These are phyloP conservation scores for Nerophis lumbriciformis DNA, from an alignment of 2,113 vertebrate genomes.

Conservation along the genomic window DNA sequence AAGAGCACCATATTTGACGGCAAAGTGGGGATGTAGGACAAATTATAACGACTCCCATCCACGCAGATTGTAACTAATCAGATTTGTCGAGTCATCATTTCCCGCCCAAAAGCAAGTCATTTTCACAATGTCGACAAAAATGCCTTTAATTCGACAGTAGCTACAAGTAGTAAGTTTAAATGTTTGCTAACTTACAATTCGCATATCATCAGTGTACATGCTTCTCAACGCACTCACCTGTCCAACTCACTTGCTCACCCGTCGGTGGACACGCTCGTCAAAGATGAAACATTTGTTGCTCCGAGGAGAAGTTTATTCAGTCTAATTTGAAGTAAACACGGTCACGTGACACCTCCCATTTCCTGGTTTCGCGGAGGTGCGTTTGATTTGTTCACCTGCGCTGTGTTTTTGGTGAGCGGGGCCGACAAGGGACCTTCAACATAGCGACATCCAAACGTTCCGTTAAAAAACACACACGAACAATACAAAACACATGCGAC, in stretches of 20 bases:
- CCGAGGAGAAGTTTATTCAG: background rate
- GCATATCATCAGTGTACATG: too few species aligned
- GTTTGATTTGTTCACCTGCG: background rate
- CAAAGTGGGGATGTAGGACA: background rate
- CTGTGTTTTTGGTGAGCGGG: background rate
- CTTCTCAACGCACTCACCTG: background rate
- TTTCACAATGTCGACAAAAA: background rate
- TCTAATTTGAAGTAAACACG: constrained; percentile 40
- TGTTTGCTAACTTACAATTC: constrained; percentile 1
- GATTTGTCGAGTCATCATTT: too few species aligned
- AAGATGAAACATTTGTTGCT: background rate
- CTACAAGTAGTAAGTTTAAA: background rate
- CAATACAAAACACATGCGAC: too few species aligned
- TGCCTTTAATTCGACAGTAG: background rate
- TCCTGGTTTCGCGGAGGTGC: background rate
- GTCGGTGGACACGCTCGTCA: background rate
- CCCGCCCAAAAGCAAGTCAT: background rate
- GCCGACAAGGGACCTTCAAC: background rate
- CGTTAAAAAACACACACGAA: too few species aligned
- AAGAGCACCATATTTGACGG: background rate
- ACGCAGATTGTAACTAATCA: rapidly evolving
- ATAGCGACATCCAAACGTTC: too few species aligned
- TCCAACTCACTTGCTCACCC: constrained; percentile 25
- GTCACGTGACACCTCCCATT: constrained; percentile 51
- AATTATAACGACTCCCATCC: background rate